Percentiles rank a stretch among this genome's conserved stretches.
These are phyloP conservation scores for Heliocidaris erythrogramma DNA, from an alignment of 35 echinoderm and acorn worm species.

Conservation along the genomic window DNA sequence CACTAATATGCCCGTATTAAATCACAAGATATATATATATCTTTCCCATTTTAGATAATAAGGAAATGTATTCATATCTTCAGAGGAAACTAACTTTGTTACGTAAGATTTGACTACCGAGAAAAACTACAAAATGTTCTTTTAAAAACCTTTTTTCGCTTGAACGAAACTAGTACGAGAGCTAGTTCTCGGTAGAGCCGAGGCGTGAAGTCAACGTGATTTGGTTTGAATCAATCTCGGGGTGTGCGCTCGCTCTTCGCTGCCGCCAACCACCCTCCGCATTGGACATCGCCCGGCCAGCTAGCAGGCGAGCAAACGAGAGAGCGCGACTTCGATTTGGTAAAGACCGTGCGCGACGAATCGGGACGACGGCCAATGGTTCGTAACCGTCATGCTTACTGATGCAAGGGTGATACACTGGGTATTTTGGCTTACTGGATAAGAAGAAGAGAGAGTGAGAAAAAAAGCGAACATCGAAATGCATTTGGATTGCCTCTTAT, in stretches of 20 bases:
- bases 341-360: conserved; percentile 14
- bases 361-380: neutral
- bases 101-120: neutral
- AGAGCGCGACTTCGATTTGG: neutral
- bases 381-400: conserved; percentile 37
- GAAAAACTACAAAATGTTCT: neutral
- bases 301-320: neutral
- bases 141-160: neutral
- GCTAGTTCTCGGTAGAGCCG: neutral
- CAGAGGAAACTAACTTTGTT: neutral
- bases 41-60: too few species aligned
- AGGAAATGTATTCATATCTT: too few species aligned
- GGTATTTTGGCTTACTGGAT: neutral
- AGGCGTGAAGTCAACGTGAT: conserved; percentile 39
- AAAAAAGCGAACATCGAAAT: neutral
- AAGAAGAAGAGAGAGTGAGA: neutral
- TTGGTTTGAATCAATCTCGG: conserved; percentile 30
- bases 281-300: neutral
- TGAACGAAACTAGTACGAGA: neutral
- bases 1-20: neutral
- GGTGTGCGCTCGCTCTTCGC: neutral
- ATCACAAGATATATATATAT: too few species aligned
- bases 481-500: neutral
- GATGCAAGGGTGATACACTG: neutral
- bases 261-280: neutral